Base-by-base conservation (phyloP, 2,888 invertebrate species). In the Nomada goodeniana region DNA sequence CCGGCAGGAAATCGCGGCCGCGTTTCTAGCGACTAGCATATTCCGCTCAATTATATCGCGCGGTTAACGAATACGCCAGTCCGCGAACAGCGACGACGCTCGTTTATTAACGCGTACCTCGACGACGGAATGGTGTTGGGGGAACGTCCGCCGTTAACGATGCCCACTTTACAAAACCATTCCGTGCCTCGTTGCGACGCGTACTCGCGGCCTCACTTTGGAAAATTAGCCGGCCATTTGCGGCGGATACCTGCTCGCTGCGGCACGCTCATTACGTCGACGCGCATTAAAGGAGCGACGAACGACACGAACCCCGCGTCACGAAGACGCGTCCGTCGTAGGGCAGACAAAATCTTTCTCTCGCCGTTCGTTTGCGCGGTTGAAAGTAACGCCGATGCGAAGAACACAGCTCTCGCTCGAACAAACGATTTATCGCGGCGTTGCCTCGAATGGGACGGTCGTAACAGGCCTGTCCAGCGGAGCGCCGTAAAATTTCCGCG, bases 401-500 rank as follows among this genome's bases (percentile, higher is more conserved):
- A 11, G 20, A 53, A 53, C 20, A 20, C 5, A 20, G 53, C 20
- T 20, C 9, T 20, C 9, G 53, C n/a, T 18, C 42, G 53, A 84
- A 73, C 61, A 20, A 44, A n/a, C 53, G 77, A 75, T 80, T 77
- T 84, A 84, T 80, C 55, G 80, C 74, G 11, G 44, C 59, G 80
- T 69, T 61, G 72, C 36, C 67, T 68, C 61, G 67, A 53, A 61
- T 63, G 53, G 59, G 57, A 13, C n/a, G 15, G n/a, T 23, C 20
- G 57, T 72, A 76, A 79, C 71, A 13, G 23, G 50, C 20, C 26
- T 42, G 53, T 44, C 26, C 44, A 55, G 55, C 20, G 26, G 52
- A n/a, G 63, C 36, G 50, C 23, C 77, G 69, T 84, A 84, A 84
- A 84, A 84, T 77, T 61, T 52, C 76, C 63, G 50, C 47, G 65